These are phyloP conservation scores for Icerya purchasi DNA, from an alignment of 2,888 invertebrate genomes.

Conservation along the genomic window DNA sequence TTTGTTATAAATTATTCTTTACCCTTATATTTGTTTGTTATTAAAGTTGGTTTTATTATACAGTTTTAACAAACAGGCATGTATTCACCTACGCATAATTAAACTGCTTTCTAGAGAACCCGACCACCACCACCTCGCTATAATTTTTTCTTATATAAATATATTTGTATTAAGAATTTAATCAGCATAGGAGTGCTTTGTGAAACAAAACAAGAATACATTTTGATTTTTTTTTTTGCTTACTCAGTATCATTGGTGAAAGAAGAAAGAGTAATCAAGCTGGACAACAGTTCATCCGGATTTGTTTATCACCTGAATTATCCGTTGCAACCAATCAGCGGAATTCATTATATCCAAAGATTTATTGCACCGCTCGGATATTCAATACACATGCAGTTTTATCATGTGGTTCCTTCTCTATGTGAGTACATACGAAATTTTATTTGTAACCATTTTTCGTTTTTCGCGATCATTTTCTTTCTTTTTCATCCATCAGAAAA, in stretches of 20 bases:
- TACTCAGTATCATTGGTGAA: conserved; percentile 18
- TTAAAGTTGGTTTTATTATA: too few relatives aligned
- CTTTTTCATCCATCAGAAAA: too few relatives aligned
- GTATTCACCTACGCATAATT: too few relatives aligned
- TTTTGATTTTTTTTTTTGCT: not conserved
- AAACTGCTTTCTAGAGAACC: too few relatives aligned
- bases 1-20: too few relatives aligned
- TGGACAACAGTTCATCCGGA: conserved; percentile 26
- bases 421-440: conserved; percentile 14
- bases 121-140: too few relatives aligned
- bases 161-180: not conserved
- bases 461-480: too few relatives aligned
- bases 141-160: not conserved
- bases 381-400: conserved; percentile 28
- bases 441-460: too few relatives aligned
- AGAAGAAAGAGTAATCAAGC: conserved; percentile 21
- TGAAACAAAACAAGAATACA: too few relatives aligned
- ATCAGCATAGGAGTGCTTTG: too few relatives aligned
- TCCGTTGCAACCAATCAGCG: conserved; percentile 24
- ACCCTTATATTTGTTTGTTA: too few relatives aligned
- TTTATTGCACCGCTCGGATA: conserved; percentile 35
- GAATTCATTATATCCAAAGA: conserved; percentile 30
- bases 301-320: conserved; percentile 34
- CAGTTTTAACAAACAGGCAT: too few relatives aligned
- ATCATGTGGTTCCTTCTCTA: conserved; percentile 17